These are phyloP conservation scores for Troilus luridus DNA, from an alignment of 2,888 invertebrate genomes.

Conservation along the genomic window DNA sequence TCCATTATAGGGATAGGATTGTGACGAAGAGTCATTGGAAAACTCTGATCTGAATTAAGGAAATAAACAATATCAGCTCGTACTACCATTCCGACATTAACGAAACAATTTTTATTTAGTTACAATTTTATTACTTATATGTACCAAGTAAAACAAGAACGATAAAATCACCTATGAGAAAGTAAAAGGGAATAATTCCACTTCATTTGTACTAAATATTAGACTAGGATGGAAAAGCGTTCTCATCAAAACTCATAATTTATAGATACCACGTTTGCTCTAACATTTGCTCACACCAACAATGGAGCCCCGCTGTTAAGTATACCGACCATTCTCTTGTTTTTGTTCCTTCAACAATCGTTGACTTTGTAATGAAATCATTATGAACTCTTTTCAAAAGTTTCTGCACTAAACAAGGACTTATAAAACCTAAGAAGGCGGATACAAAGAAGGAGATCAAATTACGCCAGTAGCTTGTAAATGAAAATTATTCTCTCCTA, in stretches of 20 bases:
- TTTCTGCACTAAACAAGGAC: neutral
- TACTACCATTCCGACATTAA: too few relatives aligned
- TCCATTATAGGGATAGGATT: too few relatives aligned
- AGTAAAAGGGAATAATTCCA: neutral
- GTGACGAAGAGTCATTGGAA: too few relatives aligned
- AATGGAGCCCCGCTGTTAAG: neutral
- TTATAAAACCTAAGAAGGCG: too few relatives aligned
- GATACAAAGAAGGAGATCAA: neutral
- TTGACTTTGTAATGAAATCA: neutral
- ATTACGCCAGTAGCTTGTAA: neutral
- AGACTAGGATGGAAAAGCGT: neutral
- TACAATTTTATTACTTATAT: too few relatives aligned
- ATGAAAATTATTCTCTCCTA: neutral
- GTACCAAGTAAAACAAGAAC: too few relatives aligned
- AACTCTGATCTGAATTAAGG: too few relatives aligned
- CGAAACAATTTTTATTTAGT: too few relatives aligned
- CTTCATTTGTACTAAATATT: neutral
- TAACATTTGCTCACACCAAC: neutral
- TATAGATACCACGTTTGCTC: neutral
- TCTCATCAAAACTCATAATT: neutral
- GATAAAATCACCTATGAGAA: neutral
- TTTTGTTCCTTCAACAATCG: conserved; percentile 16
- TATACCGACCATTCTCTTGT: neutral
- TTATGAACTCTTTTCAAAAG: neutral
- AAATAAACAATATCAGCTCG: too few relatives aligned